These are phyloP conservation scores for Drosophila insularis DNA, from an alignment of 1,140 invertebrate genomes.

Conservation along the genomic window DNA sequence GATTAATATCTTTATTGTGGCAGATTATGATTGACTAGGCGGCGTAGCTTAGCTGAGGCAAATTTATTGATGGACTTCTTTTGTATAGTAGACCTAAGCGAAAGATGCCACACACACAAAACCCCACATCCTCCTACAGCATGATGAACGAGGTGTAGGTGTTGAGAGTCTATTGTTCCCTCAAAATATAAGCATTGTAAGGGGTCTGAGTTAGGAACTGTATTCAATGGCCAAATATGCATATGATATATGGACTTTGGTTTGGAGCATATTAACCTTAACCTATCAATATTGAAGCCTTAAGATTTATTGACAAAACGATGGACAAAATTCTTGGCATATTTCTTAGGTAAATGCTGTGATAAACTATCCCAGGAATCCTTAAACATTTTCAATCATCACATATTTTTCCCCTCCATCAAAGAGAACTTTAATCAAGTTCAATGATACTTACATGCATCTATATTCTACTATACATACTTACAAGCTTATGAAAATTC, in stretches of 20 bases:
- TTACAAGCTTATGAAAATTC: constrained; percentile 19
- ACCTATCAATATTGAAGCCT: neutral
- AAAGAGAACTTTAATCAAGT: neutral
- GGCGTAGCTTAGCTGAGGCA: constrained; percentile 23
- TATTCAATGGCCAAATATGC: constrained; percentile 44
- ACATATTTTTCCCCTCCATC: neutral
- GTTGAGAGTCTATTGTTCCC: constrained; percentile 11
- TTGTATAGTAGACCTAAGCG: constrained; percentile 4
- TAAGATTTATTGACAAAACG: constrained; percentile 3
- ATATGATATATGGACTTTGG: constrained; percentile 39
- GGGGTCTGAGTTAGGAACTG: constrained; percentile 10
- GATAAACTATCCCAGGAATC: neutral
- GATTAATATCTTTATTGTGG: constrained; percentile 62
- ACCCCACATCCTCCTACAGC: constrained; percentile 1
- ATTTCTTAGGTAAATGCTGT: neutral
- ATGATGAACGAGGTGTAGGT: constrained; percentile 36
- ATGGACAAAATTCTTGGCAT: neutral
- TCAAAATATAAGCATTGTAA: constrained; percentile 9
- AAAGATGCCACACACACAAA: constrained; percentile 18
- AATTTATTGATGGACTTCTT: constrained; percentile 47
- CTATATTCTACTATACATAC: neutral
- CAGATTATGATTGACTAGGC: constrained; percentile 62
- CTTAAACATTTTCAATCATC: neutral
- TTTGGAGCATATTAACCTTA: constrained; percentile 13
- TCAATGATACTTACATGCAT: neutral